Evolutionary conservation across 2,888 invertebrate genomes (phyloP), one percentile per base, ranked within the genome.

Genomic region (Vandiemenella viatica): DNA sequence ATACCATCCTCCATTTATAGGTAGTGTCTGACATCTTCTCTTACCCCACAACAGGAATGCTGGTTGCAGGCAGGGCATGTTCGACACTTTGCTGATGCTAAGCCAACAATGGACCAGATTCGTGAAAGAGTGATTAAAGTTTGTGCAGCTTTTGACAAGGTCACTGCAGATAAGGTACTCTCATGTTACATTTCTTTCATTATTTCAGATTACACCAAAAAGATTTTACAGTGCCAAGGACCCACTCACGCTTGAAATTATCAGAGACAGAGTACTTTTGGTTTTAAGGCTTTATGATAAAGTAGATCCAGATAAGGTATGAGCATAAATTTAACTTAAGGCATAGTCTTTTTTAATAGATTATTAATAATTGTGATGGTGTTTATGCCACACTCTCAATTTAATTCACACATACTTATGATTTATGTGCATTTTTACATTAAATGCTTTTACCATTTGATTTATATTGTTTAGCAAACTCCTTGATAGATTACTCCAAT

Each of bases 241-340:
- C 57, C 89, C 89, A 56, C 73, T 90, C 62, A 75, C 86, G 56
- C 72, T 91, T 67, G 83, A 86, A 63, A 75, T 86, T 62, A 85
- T 95, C 68, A 70, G 76, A 65, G 84, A 89, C 66, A 79, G 98
- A 66, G 92, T 97, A 58, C 72, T 95, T 62, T 83, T 98, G 70
- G 91, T 96, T 57, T 81, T 98, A 63, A 87, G 88, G 74, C 81
- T 97, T 59, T 98, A 91, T 76, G 98, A 98, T 76, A 98, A 98
- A 82, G 76, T 97, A 71, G 79, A 86, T 64, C 82, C 89, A 58
- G 76, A 79, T 61, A 90, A 95, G 90, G 95, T 96, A 86, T 72
- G 62, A 61, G 18, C 5, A 15, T 18, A 5, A 43, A 19, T 13
- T 18, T 8, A 4, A 18, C n/a, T n/a, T n/a, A n/a, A n/a, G n/a